Percentiles rank a stretch among this genome's conserved stretches.
phyloP scores from a whole-genome alignment of 2,888 invertebrate genomes.

The Periphyllus acericola region DNA sequence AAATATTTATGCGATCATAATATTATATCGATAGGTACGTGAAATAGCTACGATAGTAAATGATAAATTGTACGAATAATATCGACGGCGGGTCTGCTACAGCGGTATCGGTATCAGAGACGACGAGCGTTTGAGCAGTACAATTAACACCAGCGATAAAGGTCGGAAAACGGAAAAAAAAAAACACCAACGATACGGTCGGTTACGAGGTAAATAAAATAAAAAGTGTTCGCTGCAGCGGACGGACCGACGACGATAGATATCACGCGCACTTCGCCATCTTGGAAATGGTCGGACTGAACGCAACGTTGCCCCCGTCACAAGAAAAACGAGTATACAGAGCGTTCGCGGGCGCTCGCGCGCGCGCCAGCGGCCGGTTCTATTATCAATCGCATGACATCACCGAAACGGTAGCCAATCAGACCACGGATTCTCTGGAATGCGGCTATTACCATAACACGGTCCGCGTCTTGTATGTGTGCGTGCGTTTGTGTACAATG shows the following conservation, averaged over 20 bases:
- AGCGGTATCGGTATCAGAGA: too few species aligned
- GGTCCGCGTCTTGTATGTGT: constrained; percentile 31
- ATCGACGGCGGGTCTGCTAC: neutral
- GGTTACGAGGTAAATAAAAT: neutral
- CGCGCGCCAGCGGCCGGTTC: constrained; percentile 43
- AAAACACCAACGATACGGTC: neutral
- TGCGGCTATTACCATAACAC: constrained; percentile 69
- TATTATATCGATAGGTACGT: neutral
- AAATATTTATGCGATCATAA: too few species aligned
- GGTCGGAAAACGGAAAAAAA: neutral
- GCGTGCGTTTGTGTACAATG: neutral
- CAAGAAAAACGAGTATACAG: constrained; percentile 58
- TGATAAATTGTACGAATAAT: too few species aligned
- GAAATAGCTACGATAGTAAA: neutral
- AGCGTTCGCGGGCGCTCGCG: constrained; percentile 47
- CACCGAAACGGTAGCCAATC: constrained; percentile 72
- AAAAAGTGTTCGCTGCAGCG: constrained; percentile 15
- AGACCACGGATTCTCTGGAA: constrained; percentile 71
- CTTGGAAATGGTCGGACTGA: constrained; percentile 74
- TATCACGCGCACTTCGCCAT: constrained; percentile 64
- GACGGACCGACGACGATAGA: constrained; percentile 59
- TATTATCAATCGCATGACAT: constrained; percentile 64
- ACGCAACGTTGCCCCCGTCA: constrained; percentile 75
- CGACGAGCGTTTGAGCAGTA: too few species aligned
- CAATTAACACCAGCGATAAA: too few species aligned